Evolutionary conservation across 2,113 vertebrate genomes (phyloP), one percentile per base, ranked within the genome.

Genomic region (Vulpes vulpes): DNA sequence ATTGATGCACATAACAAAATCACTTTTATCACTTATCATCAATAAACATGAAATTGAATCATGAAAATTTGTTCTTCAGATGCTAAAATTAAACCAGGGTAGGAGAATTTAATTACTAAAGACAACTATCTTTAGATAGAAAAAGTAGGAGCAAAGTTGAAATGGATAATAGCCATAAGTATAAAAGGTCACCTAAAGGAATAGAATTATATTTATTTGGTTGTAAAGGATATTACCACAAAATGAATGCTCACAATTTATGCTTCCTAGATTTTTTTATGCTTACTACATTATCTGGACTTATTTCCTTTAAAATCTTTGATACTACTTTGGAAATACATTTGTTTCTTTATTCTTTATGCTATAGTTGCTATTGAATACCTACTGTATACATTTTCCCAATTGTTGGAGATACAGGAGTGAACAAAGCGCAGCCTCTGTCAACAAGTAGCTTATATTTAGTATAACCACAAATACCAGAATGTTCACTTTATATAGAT

Each of bases 91-190:
- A 95, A 96, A 67, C 30, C 19, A 22, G 22, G 19, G 25, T 30
- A 79, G 19, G 15, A 84, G 57, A 81, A 92, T 89, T 67, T 92
- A 81, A 71, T 93, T 89, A 89, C 80, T 69, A 69, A 94, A 92
- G 17, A 81, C 51, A 60, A 19, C 38, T 74, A 35, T 74, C 49
- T 53, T 92, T 57, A 87, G 51, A 86, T 22, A 78, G 27, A 69
- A 73, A 89, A 88, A 65, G 32, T 76, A 85, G 53, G 86, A 76
- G 20, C 55, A 55, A 92, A 94, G 49, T 62, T 19, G 7, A 91
- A 90, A 35, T 43, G 23, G 7, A 84, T 83, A 60, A 69, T 43
- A 64, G 14, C 49, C 35, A 1, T 83, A 87, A 87, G 25, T 86
- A 60, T 76, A 53, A 71, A 93, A 86, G 12, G 25, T 91, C 74